A percentile compares a stretch with the other conserved stretches of the same genome.
Evolutionary conservation across 2,888 invertebrate genomes (phyloP).

Genomic region (Escarpia spicata): DNA sequence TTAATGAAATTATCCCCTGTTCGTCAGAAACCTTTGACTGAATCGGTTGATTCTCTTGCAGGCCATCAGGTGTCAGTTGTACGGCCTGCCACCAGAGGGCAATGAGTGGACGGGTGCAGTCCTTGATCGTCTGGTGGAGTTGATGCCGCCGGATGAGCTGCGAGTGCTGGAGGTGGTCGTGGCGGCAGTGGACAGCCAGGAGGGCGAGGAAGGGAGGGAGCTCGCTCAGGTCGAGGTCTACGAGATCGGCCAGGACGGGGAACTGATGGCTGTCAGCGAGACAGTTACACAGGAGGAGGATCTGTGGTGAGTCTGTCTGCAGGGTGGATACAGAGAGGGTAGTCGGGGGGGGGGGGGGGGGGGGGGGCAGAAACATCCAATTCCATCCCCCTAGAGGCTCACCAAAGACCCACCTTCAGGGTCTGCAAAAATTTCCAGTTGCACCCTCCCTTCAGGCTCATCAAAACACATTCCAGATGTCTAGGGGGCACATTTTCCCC

Average conservation of each 20-base stretch:
- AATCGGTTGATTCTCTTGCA: background rate
- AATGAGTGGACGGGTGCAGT: background rate
- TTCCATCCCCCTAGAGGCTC: no score
- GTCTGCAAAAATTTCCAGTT: no score
- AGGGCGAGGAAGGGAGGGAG: background rate
- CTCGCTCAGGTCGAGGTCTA: background rate
- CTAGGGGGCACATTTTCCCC: no score
- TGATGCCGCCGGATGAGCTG: background rate
- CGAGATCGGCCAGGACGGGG: background rate
- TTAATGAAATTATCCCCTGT: background rate
- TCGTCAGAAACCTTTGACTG: background rate
- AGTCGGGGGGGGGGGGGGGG: no score
- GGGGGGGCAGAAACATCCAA: no score
- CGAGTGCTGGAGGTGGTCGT: background rate
- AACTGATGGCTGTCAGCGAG: background rate
- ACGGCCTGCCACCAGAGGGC: background rate
- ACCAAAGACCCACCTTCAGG: no score
- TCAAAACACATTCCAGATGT: no score
- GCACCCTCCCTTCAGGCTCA: no score
- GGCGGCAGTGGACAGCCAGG: background rate
- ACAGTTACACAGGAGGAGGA: background rate
- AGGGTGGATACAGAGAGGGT: no score
- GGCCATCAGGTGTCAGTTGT: background rate
- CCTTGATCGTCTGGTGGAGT: background rate
- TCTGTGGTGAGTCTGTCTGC: background rate